phyloP scores from a whole-genome alignment of 2,888 invertebrate species.

The Andricus curvator region DNA sequence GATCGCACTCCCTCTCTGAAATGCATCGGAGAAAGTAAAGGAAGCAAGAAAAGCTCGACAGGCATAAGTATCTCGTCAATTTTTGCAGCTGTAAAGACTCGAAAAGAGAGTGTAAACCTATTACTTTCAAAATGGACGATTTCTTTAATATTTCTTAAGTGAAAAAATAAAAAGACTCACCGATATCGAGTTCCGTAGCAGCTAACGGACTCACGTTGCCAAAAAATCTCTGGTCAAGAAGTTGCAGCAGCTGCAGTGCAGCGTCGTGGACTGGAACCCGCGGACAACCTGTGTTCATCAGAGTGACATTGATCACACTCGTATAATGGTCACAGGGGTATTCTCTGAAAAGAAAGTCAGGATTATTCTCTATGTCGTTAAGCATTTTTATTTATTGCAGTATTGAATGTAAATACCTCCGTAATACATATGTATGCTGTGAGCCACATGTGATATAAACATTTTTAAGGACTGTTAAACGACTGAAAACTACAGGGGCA shows the following conservation, averaged over 20 bases:
- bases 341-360: slow-evolving; percentile 83
- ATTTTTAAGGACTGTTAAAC: neutral
- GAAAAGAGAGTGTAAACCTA: neutral
- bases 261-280: slow-evolving; percentile 95
- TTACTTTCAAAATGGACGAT: neutral
- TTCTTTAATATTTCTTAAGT: neutral
- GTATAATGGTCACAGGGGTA: slow-evolving; percentile 99
- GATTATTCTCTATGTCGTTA: neutral
- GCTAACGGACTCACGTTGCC: slow-evolving; percentile 87
- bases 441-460: neutral
- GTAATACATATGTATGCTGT: neutral
- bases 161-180: slow-evolving; percentile 79
- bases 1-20: slow-evolving; percentile 63
- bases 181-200: slow-evolving; percentile 85
- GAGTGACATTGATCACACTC: slow-evolving; percentile 97
- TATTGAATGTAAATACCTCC: neutral
- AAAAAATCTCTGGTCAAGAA: slow-evolving; percentile 97
- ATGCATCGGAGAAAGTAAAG: slow-evolving; percentile 43
- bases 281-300: slow-evolving; percentile 97
- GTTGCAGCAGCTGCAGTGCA: slow-evolving; percentile 94
- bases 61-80: neutral
- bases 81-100: neutral
- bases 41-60: slow-evolving; percentile 44
- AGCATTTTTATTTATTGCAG: neutral
- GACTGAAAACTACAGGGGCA: neutral